Base-by-base conservation (phyloP, 2,797 vertebrate species). In the Morus bassanus region DNA sequence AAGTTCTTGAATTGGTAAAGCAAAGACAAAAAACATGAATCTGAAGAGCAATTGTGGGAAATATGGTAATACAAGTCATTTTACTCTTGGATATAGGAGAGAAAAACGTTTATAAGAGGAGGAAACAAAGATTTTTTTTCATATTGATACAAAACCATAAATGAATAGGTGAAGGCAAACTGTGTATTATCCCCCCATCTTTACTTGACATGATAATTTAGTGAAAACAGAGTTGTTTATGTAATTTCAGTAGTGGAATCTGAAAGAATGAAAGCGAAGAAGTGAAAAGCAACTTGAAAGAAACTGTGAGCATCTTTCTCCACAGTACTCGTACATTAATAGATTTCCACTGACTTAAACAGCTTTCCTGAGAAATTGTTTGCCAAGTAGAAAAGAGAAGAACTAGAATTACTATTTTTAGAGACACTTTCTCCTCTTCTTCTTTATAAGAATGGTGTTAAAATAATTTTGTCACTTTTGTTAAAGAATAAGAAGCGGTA, bases 181-280 rank as follows among this genome's bases (percentile, higher is more conserved):
- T 37, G 18, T 59, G 10, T 46, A 69, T 83, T 33, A 18, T n/a
- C 16, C 5, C 4, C 3, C 8, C 4, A 45, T 65, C 53, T 83
- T 80, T 76, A 72, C 13, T 25, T 85, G 79, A 78, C 41, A 12
- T 11, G 21, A 33, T 72, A 78, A 48, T 69, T 86, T 64, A 89
- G 28, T 64, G 30, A 75, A 89, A 97, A 53, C 22, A 85, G 30
- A 93, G 64, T 33, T 63, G 35, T 75, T 31, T 63, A 65, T 81
- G 27, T 45, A 91, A 73, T 96, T 96, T 97, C 72, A 73, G 30
- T 22, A 69, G 50, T 35, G 30, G 41, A 91, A 89, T 87, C 56
- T 72, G 46, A 80, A 76, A 91, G n/a, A 95, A 88, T 51, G 30
- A 80, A 93, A 92, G 12, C 28, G 27, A 90, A 77, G 39, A 75